Evolutionary conservation across 2,113 vertebrate species (phyloP).

Genomic region (Leuciscus idus): DNA sequence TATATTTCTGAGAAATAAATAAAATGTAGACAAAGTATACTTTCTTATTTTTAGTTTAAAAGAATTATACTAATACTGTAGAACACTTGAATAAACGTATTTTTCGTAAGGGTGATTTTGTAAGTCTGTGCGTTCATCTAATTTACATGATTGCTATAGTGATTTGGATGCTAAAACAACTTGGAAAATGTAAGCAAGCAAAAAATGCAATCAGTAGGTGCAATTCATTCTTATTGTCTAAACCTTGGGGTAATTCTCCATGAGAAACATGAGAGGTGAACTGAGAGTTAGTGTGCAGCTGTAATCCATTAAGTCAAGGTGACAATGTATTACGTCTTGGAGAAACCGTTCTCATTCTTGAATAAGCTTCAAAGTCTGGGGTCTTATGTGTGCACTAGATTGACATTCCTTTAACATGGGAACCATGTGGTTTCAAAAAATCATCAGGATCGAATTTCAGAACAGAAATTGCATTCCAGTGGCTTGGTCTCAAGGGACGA

Average conservation of each 20-base stretch:
- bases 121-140: background rate
- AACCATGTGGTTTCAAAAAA: conserved; percentile 12
- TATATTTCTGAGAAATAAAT: too few species aligned
- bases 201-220: background rate
- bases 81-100: too few species aligned
- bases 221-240: conserved; percentile 9
- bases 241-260: background rate
- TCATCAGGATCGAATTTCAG: conserved; percentile 25
- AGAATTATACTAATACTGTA: too few species aligned
- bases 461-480: conserved; percentile 16
- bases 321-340: background rate
- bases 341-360: background rate
- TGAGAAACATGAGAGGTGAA: conserved; percentile 5
- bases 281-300: background rate
- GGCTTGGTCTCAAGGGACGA: background rate
- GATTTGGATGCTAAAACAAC: background rate
- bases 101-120: background rate
- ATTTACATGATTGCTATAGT: conserved; percentile 8
- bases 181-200: background rate
- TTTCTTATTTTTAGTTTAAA: too few species aligned
- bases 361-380: conserved; percentile 13
- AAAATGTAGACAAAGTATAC: too few species aligned
- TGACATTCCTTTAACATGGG: conserved; percentile 20
- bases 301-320: background rate
- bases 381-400: background rate